Evolutionary conservation across 2,797 vertebrate species (phyloP).

Genomic region (Tauraco hartlaubi): DNA sequence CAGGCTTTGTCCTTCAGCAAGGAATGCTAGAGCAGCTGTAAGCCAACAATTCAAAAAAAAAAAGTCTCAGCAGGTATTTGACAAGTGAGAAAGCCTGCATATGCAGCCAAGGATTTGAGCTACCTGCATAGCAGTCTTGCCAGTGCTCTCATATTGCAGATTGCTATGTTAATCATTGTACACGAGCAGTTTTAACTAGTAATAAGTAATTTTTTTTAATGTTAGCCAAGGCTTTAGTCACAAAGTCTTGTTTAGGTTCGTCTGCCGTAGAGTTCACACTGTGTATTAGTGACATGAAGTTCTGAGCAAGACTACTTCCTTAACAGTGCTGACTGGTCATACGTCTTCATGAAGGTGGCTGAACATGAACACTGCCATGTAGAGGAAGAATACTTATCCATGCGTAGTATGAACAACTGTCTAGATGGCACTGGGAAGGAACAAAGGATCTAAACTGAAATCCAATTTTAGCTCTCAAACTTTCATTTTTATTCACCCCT

Average conservation of each 20-base stretch:
- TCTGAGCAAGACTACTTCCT: background rate
- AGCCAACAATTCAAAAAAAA: background rate
- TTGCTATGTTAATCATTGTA: background rate
- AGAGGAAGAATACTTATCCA: background rate
- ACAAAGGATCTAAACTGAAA: background rate
- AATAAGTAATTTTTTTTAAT: background rate
- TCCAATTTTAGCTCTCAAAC: background rate
- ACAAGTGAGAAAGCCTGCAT: background rate
- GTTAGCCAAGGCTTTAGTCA: background rate
- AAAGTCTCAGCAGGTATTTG: background rate
- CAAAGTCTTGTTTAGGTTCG: background rate
- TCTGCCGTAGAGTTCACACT: background rate
- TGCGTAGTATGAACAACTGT: background rate
- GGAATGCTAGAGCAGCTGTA: background rate
- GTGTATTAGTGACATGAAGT: background rate
- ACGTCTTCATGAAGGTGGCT: background rate
- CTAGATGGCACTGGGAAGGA: background rate
- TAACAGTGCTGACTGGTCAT: background rate
- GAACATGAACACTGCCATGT: background rate
- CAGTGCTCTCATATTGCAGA: background rate
- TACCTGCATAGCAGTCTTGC: background rate
- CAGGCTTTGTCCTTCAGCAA: background rate
- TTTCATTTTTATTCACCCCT: background rate
- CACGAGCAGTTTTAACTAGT: background rate
- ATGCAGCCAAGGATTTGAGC: background rate